Evolutionary conservation across 2,113 vertebrate species (phyloP).

Genomic region (Halcyon senegalensis): DNA sequence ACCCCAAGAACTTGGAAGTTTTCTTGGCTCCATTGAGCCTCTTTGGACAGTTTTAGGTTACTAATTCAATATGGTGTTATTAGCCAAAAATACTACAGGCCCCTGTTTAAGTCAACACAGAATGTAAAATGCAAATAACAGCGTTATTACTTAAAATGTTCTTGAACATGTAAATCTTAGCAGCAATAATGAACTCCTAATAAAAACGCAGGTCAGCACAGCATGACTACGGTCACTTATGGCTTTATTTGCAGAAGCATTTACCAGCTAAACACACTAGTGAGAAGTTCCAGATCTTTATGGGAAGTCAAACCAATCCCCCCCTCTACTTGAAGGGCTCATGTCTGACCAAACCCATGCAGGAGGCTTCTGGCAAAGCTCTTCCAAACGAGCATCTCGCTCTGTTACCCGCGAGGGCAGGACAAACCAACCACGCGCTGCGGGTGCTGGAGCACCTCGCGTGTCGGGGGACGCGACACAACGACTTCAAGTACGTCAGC

Average conservation of each 20-base stretch:
- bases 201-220: not conserved
- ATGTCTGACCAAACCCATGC: not conserved
- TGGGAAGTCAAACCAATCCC: not conserved
- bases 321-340: not conserved
- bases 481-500: fast-evolving
- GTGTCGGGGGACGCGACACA: fast-evolving
- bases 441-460: fast-evolving
- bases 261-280: not conserved
- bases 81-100: not conserved
- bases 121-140: not conserved
- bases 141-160: not conserved
- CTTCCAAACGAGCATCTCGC: fast-evolving
- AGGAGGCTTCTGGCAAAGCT: not conserved
- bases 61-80: fast-evolving
- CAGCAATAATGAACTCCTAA: too few species aligned
- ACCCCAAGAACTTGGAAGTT: not conserved
- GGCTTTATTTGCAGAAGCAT: not conserved
- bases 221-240: not conserved
- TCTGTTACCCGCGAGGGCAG: not conserved
- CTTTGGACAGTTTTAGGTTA: fast-evolving
- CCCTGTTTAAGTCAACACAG: fast-evolving
- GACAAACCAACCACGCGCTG: fast-evolving
- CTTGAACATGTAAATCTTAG: too few species aligned
- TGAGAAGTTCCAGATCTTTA: not conserved
- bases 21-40: not conserved